These are phyloP conservation scores for Drepana falcataria DNA, from an alignment of 2,888 invertebrate genomes.

Conservation along the genomic window DNA sequence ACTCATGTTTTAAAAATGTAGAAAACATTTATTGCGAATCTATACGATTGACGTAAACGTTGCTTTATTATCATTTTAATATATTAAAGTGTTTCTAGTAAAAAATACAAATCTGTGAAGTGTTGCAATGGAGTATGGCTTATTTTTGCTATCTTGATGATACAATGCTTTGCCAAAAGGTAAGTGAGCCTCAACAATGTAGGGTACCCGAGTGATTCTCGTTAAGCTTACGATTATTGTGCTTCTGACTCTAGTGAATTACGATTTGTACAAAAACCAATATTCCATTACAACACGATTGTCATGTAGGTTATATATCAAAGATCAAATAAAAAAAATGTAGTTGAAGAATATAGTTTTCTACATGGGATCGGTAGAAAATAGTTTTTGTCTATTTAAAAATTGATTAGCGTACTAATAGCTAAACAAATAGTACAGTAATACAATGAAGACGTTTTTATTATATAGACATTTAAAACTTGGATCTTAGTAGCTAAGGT, in stretches of 20 bases:
- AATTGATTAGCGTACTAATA: slow-evolving; percentile 44
- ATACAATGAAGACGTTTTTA: slow-evolving; percentile 16
- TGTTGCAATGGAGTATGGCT: slow-evolving; percentile 78
- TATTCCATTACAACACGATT: slow-evolving; percentile 75
- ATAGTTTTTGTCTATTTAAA: slow-evolving; percentile 40
- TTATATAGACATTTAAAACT: slow-evolving; percentile 46
- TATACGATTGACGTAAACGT: neutral
- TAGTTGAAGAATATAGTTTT: slow-evolving; percentile 38
- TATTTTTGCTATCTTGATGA: slow-evolving; percentile 56
- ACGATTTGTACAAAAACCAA: slow-evolving; percentile 39
- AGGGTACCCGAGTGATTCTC: slow-evolving; percentile 33
- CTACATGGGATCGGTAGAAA: slow-evolving; percentile 46
- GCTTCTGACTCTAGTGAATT: slow-evolving; percentile 40
- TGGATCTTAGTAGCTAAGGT: slow-evolving; percentile 48
- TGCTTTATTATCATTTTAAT: slow-evolving; percentile 3
- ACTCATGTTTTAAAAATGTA: too few relatives aligned
- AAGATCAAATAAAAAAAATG: slow-evolving; percentile 34
- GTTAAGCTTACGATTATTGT: slow-evolving; percentile 17
- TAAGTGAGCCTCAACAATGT: slow-evolving; percentile 54
- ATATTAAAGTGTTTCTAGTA: slow-evolving; percentile 38
- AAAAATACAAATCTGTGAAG: slow-evolving; percentile 50
- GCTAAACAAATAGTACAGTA: slow-evolving; percentile 28
- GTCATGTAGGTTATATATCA: slow-evolving; percentile 42
- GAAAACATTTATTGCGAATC: too few relatives aligned
- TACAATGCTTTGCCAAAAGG: slow-evolving; percentile 55